Evolutionary conservation across 2,888 invertebrate genomes (phyloP).

Genomic region (Andrena dorsata): DNA sequence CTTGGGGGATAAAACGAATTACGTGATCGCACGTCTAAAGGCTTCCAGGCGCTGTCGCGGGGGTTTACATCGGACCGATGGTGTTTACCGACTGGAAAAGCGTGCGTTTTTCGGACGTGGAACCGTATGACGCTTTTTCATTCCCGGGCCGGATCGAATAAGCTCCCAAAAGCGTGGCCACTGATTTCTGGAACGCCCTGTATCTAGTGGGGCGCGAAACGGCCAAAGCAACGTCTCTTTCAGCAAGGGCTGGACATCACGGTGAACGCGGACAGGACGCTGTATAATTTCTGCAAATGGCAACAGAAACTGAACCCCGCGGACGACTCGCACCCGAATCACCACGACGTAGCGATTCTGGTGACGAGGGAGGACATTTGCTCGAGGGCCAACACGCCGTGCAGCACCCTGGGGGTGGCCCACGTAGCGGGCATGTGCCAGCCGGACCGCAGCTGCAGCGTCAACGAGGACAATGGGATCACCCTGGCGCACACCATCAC

Average conservation of each 20-base stretch:
- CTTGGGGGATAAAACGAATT: too few species aligned
- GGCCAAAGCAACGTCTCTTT: slow-evolving; percentile 29
- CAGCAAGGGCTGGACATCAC: slow-evolving; percentile 89
- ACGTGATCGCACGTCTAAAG: too few species aligned
- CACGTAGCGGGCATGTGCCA: slow-evolving; percentile 89
- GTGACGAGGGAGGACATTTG: slow-evolving; percentile 90
- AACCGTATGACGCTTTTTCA: too few species aligned
- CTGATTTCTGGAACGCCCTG: neutral
- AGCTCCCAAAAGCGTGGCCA: neutral
- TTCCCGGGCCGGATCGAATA: too few species aligned
- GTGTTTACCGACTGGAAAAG: too few species aligned
- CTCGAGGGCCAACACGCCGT: slow-evolving; percentile 85
- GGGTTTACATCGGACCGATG: too few species aligned
- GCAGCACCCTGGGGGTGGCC: slow-evolving; percentile 89
- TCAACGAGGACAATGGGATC: slow-evolving; percentile 90
- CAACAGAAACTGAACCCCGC: slow-evolving; percentile 89
- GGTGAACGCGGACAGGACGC: slow-evolving; percentile 93
- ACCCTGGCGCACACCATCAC: slow-evolving; percentile 88
- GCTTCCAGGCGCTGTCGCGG: too few species aligned
- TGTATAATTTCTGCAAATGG: slow-evolving; percentile 94
- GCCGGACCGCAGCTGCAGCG: slow-evolving; percentile 87
- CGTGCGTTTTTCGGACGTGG: too few species aligned
- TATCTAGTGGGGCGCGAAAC: slow-evolving; percentile 3
- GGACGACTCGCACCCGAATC: slow-evolving; percentile 93
- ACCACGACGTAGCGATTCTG: slow-evolving; percentile 95